Percentiles rank a stretch among this genome's conserved stretches.
Conservation (phyloP, 2,113 vertebrate genomes). For the Mohoua ochrocephala region DNA sequence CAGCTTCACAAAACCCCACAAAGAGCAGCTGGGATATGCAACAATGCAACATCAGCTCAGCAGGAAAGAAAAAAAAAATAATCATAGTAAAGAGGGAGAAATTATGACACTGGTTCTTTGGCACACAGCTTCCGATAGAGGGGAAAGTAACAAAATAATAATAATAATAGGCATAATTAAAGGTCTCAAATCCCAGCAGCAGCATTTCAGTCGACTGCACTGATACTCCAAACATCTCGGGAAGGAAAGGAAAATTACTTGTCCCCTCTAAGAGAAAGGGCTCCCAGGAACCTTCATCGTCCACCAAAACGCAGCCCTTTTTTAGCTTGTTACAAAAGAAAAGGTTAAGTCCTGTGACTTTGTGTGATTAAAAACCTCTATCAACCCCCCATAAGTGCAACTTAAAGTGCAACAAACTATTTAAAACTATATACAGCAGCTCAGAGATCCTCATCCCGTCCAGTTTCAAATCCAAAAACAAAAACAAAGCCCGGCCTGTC, state of each 20-base stretch:
- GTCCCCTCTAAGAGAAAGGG: conserved; percentile 75
- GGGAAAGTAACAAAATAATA: conserved; percentile 70
- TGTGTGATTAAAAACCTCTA: conserved; percentile 97
- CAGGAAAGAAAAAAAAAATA: conserved; percentile 52
- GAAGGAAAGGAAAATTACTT: conserved; percentile 57
- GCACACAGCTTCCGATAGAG: conserved; percentile 89
- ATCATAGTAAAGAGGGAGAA: conserved; percentile 31
- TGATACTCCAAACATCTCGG: conserved; percentile 39
- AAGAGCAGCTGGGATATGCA: conserved; percentile 93
- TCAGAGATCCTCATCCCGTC: conserved; percentile 75
- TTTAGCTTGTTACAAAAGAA: conserved; percentile 89
- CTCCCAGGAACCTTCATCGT: conserved; percentile 71
- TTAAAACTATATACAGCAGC: conserved; percentile 91
- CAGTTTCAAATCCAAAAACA: conserved; percentile 78
- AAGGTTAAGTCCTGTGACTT: conserved; percentile 74
- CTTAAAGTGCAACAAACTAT: conserved; percentile 92
- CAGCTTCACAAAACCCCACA: conserved; percentile 87
- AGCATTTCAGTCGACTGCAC: conserved; percentile 70
- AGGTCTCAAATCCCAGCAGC: conserved; percentile 78
- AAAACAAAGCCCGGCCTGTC: conserved; percentile 65
- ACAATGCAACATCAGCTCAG: conserved; percentile 87
- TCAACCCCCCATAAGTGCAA: conserved; percentile 92
- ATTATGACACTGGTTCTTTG: conserved; percentile 88
- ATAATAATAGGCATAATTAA: conserved; percentile 2
- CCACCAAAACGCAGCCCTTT: conserved; percentile 75